Evolutionary conservation across 2,797 vertebrate genomes (phyloP), one percentile per base, ranked within the genome.

Genomic region (Amniataba percoides): DNA sequence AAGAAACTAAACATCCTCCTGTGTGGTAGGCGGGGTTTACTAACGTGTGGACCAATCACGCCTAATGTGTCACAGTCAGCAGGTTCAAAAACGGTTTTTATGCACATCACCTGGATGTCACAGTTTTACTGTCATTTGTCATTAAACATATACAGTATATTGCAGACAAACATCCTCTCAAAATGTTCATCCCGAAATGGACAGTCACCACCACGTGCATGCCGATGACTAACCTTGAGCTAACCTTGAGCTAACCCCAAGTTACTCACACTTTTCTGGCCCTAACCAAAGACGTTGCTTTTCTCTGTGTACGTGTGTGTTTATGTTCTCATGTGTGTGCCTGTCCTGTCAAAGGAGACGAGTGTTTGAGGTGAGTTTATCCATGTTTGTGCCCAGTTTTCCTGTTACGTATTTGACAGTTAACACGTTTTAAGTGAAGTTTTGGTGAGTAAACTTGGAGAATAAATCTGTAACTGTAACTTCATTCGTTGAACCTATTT

Each of bases 121-220:
- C 2, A 21, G 27, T 42, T 45, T 36, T 36, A 36, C 34, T 9
- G n/a, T n/a, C n/a, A n/a, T n/a, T 1, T 9, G 39, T 9, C 21
- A 43, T 12, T 39, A n/a, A 36, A 36, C 34, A 36, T 36, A 36
- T 36, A 36, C 34, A 7, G 34, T 40, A 40, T 12, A 40, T 3
- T 21, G 25, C 42, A 52, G 18, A 42, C n/a, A 48, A n/a, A 18
- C 6, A 13, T 43, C 12, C 16, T 21, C 48, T 34, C 10, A 18
- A 21, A 16, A 23, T 61, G 43, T 80, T 68, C 42, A 18, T 42
- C 21, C 61, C 31, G 9, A 49, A 72, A 58, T 39, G 13, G 46
- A n/a, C 46, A 6, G 51, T 78, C 70, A 67, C 49, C 75, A 7
- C 19, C 58, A 21, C 62, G 69, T 27, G 39, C 45, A 64, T 48